phyloP scores from a whole-genome alignment of 2,113 vertebrate species.

The Otus sunia region DNA sequence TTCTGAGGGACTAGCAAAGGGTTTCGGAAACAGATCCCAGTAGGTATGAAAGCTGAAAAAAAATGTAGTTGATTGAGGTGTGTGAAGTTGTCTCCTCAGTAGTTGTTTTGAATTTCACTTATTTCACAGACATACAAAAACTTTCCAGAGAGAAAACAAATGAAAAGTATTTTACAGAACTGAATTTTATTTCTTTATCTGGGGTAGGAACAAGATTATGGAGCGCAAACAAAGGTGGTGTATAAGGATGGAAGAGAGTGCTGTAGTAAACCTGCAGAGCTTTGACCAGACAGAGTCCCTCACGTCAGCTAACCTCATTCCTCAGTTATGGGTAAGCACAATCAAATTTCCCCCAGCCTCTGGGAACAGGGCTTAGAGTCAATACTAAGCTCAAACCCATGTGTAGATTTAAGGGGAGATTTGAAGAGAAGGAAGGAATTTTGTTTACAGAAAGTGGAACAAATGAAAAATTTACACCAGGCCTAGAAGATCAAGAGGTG shows the following conservation, averaged over 20 bases:
- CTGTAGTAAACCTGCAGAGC: not conserved
- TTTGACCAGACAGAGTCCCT: not conserved
- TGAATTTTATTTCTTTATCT: not conserved
- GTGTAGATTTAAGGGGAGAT: not conserved
- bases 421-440: not conserved
- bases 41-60: not conserved
- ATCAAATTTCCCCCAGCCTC: not conserved
- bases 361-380: not conserved
- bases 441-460: not conserved
- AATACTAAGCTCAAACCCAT: not conserved
- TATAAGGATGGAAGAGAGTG: not conserved
- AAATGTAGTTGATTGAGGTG: not conserved
- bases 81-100: not conserved
- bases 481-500: not conserved
- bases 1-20: not conserved
- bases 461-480: not conserved
- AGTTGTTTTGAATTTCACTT: conserved; percentile 21
- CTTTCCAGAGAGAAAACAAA: not conserved
- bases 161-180: not conserved
- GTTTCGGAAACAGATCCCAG: conserved; percentile 1
- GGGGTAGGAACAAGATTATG: not conserved
- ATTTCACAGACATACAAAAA: not conserved
- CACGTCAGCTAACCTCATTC: not conserved
- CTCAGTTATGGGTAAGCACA: not conserved
- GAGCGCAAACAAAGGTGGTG: not conserved